phyloP scores from a whole-genome alignment of 2,797 vertebrate genomes.

The Danio choprae region DNA sequence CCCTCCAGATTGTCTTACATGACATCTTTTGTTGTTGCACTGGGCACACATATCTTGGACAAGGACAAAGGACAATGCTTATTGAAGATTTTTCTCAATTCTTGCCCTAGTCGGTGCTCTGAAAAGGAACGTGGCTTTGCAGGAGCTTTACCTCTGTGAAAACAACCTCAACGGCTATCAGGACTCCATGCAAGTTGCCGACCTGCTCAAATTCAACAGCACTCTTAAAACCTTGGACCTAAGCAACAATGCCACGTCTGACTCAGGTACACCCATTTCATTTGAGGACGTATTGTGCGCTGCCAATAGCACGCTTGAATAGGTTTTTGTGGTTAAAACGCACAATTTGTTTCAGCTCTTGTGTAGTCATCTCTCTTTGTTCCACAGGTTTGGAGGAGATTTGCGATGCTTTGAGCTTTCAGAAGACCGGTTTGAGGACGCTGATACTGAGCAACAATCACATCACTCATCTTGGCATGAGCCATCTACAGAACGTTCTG shows the following conservation, averaged over 20 bases:
- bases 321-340: conserved; percentile 10
- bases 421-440: conserved; percentile 71
- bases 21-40: conserved; percentile 25
- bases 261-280: conserved; percentile 68
- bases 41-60: conserved; percentile 6
- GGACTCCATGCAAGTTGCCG: conserved; percentile 79
- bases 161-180: conserved; percentile 80
- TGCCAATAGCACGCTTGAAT: background rate
- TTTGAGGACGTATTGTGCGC: conserved; percentile 2
- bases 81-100: conserved; percentile 49
- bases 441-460: conserved; percentile 78
- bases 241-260: conserved; percentile 73
- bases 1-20: background rate
- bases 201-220: conserved; percentile 76
- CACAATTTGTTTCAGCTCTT: conserved; percentile 17
- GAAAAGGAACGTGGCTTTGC: conserved; percentile 72
- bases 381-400: conserved; percentile 78
- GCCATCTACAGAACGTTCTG: conserved; percentile 74
- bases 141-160: conserved; percentile 75
- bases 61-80: conserved; percentile 24
- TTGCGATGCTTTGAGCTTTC: conserved; percentile 75
- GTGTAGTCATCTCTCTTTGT: conserved; percentile 30
- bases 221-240: conserved; percentile 74
- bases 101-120: conserved; percentile 70
- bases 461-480: conserved; percentile 75